Conservation (phyloP, 2,113 vertebrate species). For the Oreocharis arfaki region DNA sequence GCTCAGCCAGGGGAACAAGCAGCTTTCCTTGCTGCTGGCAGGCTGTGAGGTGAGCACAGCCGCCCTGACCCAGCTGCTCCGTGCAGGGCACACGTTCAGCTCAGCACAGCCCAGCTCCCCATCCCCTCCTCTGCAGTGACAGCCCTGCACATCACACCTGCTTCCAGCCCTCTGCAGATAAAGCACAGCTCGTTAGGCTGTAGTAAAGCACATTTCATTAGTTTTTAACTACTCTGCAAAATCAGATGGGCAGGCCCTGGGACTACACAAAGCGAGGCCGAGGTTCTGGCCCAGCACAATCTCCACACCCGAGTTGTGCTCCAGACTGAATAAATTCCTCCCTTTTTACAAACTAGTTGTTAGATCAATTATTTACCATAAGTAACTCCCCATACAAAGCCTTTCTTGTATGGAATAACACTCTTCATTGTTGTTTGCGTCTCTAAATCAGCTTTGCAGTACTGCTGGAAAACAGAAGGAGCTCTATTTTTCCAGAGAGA, state of each 20-base stretch:
- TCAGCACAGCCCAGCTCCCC: neutral
- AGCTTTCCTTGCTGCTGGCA: neutral
- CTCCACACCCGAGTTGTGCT: neutral
- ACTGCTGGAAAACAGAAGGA: neutral
- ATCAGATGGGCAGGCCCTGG: neutral
- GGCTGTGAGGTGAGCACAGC: neutral
- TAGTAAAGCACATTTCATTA: neutral
- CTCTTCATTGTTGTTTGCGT: neutral
- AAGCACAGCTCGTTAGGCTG: neutral
- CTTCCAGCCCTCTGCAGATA: neutral
- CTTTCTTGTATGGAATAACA: neutral
- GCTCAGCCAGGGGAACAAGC: accelerated
- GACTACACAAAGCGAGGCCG: accelerated
- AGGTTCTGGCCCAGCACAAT: neutral
- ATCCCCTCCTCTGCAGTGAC: neutral
- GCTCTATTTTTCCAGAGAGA: neutral
- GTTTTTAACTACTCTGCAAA: neutral
- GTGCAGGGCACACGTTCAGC: accelerated
- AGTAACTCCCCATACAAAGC: neutral
- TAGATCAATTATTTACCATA: neutral
- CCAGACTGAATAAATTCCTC: neutral
- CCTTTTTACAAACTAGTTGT: neutral
- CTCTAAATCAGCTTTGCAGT: neutral
- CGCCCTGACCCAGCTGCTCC: neutral
- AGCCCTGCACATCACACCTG: neutral